These are phyloP conservation scores for Armadillidium nasatum DNA, from an alignment of 1,140 invertebrate species.

Conservation along the genomic window DNA sequence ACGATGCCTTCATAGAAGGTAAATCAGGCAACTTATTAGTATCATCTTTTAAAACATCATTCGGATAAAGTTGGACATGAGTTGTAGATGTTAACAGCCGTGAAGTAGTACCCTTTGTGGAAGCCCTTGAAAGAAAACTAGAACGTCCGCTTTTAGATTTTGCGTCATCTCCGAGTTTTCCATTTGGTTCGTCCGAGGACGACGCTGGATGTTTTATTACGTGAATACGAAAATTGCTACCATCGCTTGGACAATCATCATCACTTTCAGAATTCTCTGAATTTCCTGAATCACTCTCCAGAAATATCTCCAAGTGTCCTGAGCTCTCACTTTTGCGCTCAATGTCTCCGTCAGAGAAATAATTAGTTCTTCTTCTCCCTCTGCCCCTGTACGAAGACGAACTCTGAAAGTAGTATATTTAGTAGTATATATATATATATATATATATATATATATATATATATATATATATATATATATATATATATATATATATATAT, in stretches of 20 bases:
- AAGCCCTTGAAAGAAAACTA: too few species aligned
- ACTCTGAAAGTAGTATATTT: background rate
- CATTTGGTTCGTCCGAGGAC: background rate
- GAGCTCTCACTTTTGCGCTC: background rate
- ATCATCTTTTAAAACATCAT: background rate
- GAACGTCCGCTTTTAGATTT: too few species aligned
- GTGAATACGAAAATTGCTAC: background rate
- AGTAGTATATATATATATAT: constrained; percentile 1
- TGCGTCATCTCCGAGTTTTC: background rate
- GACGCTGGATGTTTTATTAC: background rate
- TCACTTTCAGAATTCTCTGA: background rate
- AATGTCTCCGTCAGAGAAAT: background rate
- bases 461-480: constrained; percentile 15
- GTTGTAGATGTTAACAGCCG: background rate
- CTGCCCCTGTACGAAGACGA: too few species aligned
- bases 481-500: constrained; percentile 11
- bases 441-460: constrained; percentile 13
- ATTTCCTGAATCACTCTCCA: background rate
- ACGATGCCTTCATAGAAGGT: background rate
- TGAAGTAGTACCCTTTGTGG: too few species aligned
- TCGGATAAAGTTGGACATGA: background rate
- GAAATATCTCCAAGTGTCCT: background rate
- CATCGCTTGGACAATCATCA: background rate
- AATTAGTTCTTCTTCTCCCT: too few species aligned
- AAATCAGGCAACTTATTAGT: background rate